phyloP scores from a whole-genome alignment of 2,113 vertebrate genomes.

The Cynocephalus volans region DNA sequence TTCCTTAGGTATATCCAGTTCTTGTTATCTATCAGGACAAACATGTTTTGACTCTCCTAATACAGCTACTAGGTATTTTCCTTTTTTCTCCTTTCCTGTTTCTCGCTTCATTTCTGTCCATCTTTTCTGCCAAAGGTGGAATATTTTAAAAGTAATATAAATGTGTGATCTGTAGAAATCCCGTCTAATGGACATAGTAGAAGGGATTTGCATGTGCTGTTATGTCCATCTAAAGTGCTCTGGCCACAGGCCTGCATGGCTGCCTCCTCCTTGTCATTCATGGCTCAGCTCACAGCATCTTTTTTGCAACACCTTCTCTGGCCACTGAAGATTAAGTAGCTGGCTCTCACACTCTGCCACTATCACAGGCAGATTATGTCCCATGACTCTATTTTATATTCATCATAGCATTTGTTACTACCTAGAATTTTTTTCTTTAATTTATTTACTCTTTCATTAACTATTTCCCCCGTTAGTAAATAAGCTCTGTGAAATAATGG shows the following conservation, averaged over 20 bases:
- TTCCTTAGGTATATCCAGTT: conserved; percentile 25
- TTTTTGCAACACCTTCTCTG: neutral
- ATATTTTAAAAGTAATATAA: conserved; percentile 14
- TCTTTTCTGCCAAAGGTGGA: neutral
- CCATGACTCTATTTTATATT: neutral
- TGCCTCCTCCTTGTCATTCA: neutral
- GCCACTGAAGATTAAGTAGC: neutral
- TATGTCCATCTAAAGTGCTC: neutral
- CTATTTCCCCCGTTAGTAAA: neutral
- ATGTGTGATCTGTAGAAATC: neutral
- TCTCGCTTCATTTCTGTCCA: neutral
- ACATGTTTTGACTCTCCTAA: neutral
- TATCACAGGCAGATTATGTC: neutral
- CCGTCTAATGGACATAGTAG: neutral
- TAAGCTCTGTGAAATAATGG: conserved; percentile 25
- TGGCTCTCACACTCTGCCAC: neutral
- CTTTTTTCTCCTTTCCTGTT: neutral
- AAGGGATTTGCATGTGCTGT: neutral
- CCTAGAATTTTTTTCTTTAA: neutral
- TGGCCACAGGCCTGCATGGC: neutral
- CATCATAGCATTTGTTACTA: neutral
- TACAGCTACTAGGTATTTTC: neutral
- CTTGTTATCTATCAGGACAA: neutral
- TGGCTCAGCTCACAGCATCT: neutral
- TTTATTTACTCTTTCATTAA: conserved; percentile 39